Conservation (phyloP, 1,140 invertebrate species). For the Zaprionus davidi region DNA sequence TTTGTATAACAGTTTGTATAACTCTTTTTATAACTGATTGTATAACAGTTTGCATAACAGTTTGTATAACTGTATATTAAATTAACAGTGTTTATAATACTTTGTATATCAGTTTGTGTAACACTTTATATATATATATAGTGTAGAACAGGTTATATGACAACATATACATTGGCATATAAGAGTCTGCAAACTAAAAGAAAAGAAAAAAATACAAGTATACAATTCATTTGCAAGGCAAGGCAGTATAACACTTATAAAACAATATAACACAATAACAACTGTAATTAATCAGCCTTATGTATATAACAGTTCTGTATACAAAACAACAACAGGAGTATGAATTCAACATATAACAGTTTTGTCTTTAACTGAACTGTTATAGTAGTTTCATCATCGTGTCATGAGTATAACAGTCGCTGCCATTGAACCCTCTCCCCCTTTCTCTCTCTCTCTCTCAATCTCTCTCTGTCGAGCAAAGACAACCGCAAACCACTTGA, state of each 20-base stretch:
- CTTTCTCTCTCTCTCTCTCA: neutral
- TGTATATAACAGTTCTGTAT: too few species aligned
- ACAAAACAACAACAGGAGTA: too few species aligned
- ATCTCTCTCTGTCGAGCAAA: neutral
- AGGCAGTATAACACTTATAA: too few species aligned
- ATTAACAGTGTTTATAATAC: neutral
- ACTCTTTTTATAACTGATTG: slow-evolving; percentile 5
- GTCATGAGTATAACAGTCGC: neutral
- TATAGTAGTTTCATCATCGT: too few species aligned
- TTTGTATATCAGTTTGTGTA: neutral
- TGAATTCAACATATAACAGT: too few species aligned
- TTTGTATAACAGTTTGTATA: slow-evolving; percentile 7
- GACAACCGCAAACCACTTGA: slow-evolving; percentile 25
- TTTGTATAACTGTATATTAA: neutral
- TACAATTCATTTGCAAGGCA: too few species aligned
- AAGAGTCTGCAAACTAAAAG: too few species aligned
- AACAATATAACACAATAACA: too few species aligned
- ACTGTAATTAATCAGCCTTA: too few species aligned
- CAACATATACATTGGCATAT: too few species aligned
- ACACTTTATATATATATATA: neutral
- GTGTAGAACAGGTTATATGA: slow-evolving; percentile 4
- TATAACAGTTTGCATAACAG: neutral
- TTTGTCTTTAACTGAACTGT: too few species aligned
- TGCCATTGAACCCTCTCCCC: neutral
- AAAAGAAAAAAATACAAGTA: too few species aligned